phyloP scores from a whole-genome alignment of 2,888 invertebrate genomes.

The Xiphydria camelus region DNA sequence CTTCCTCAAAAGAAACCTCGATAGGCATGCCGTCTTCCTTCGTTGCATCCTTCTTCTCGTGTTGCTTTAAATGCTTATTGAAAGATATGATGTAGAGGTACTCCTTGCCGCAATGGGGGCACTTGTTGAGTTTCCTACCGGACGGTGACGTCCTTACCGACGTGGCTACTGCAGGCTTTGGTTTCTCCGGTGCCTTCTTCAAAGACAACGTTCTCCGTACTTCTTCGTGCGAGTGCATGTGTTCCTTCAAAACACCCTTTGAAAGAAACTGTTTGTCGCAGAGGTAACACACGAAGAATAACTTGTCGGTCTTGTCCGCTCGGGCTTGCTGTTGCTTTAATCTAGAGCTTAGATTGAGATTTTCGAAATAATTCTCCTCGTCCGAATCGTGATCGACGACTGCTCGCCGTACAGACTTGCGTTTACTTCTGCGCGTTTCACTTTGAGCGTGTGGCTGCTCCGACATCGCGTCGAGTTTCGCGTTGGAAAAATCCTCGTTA shows the following conservation, averaged over 20 bases:
- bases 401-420: slow-evolving; percentile 29
- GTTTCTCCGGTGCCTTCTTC: slow-evolving; percentile 34
- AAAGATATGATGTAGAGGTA: slow-evolving; percentile 53
- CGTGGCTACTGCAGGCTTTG: slow-evolving; percentile 18
- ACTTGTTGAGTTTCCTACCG: slow-evolving; percentile 50
- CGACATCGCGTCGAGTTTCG: no score
- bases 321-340: slow-evolving; percentile 41
- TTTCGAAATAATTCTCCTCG: slow-evolving; percentile 53
- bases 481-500: slow-evolving; percentile 5
- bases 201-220: slow-evolving; percentile 42
- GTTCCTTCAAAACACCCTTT: slow-evolving; percentile 50
- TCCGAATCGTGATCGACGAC: slow-evolving; percentile 34
- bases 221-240: slow-evolving; percentile 54
- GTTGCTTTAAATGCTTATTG: slow-evolving; percentile 52
- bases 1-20: slow-evolving; percentile 33
- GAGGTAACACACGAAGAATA: slow-evolving; percentile 50
- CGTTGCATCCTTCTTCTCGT: slow-evolving; percentile 38
- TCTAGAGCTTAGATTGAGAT: slow-evolving; percentile 50
- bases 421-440: slow-evolving; percentile 41
- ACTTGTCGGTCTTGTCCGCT: slow-evolving; percentile 41
- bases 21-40: slow-evolving; percentile 32
- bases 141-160: slow-evolving; percentile 36
- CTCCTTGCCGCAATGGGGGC: slow-evolving; percentile 54
- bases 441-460: no score
- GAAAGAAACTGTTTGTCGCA: slow-evolving; percentile 52